Base-by-base conservation (phyloP, 2,113 vertebrate genomes). In the Tilapia sparmanii region DNA sequence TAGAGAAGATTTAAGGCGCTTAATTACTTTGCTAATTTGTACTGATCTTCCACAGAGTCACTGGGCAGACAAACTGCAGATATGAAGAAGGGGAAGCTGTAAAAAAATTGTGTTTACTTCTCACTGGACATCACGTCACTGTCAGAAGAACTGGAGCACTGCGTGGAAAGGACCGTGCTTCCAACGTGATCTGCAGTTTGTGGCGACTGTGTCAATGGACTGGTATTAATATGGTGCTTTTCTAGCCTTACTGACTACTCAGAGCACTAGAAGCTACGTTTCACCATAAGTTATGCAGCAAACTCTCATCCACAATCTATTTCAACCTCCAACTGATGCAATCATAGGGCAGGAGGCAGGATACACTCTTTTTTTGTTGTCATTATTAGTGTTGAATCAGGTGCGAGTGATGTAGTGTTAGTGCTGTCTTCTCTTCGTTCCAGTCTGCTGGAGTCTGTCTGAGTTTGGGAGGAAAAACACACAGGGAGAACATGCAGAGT, bases 21-120 rank as follows among this genome's bases (percentile, higher is more conserved):
- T 47, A 29, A n/a, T 59, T 7, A 40, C 10, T 78, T 80, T 2
- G 40, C 59, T 82, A 15, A 47, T 63, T 8, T 89, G 7, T 90
- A 2, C 4, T 84, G 29, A 4, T 81, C 66, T 86, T 82, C 33
- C 26, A 81, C 92, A 97, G 96, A 93, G 73, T 45, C 95, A 96
- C 81, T 97, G 96, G 96, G 83, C 95, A 19, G 95, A 97, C 71
- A 94, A 95, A n/a, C 92, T 96, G 82, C 93, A 96, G 87, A 24
- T 90, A 4, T 96, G 85, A 96, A 45, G 5, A 22, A 88, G 42
- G 2, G 10, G 13, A 63, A 15, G 22, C 68, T 8, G 19, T 18
- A 80, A 45, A 66, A 10, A 35, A n/a, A 29, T n/a, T n/a, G 18
- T 0, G 16, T 12, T 29, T 29, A 19, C 2, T 50, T 76, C 4